These are phyloP conservation scores for Trogon melanurus DNA, from an alignment of 2,113 vertebrate species.

Conservation along the genomic window DNA sequence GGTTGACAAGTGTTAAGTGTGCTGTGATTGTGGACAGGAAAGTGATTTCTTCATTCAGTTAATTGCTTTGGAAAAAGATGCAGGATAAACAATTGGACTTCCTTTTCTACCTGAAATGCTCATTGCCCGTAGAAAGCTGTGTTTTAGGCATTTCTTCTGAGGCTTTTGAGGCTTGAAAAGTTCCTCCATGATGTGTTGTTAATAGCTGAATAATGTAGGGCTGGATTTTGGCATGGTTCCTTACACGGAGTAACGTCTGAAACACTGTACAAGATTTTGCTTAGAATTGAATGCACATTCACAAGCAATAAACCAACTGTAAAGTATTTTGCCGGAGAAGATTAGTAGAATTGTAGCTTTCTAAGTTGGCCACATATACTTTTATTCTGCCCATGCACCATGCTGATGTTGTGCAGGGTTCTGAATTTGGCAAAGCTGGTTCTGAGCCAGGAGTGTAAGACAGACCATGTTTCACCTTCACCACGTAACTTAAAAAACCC, in stretches of 20 bases:
- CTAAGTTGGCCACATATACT: accelerated
- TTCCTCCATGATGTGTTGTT: neutral
- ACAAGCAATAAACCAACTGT: neutral
- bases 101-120: neutral
- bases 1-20: neutral
- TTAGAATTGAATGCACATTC: neutral
- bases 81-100: neutral
- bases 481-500: neutral
- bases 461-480: neutral
- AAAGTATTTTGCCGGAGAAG: neutral
- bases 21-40: neutral
- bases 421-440: neutral
- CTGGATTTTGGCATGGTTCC: neutral
- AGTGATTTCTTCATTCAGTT: neutral
- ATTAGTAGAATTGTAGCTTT: neutral
- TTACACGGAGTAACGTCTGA: neutral
- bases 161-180: neutral
- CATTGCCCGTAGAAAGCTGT: neutral
- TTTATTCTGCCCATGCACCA: neutral
- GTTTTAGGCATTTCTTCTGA: neutral
- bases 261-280: neutral
- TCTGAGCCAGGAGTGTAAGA: neutral
- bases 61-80: neutral
- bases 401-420: neutral
- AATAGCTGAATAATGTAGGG: neutral